phyloP scores from a whole-genome alignment of 2,888 invertebrate genomes.

The Drosophila bunnanda region DNA sequence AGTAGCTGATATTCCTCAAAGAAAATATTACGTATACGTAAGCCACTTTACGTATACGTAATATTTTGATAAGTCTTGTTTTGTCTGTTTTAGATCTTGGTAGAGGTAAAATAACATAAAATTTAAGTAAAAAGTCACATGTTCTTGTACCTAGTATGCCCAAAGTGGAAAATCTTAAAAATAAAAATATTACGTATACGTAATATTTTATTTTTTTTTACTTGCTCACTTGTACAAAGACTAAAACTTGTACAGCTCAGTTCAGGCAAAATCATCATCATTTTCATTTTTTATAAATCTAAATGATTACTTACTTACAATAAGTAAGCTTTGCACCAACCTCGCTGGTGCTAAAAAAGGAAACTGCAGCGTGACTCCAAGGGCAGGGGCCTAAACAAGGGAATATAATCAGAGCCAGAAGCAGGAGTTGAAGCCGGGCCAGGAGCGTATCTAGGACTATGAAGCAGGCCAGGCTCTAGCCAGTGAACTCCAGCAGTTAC shows the following conservation, averaged over 20 bases:
- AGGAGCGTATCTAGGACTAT: slow-evolving; percentile 1
- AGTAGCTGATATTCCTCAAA: too few species aligned
- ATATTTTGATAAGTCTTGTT: background rate
- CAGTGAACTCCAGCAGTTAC: slow-evolving; percentile 11
- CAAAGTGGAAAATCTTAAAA: too few species aligned
- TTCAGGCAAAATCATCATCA: too few species aligned
- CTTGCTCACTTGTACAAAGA: too few species aligned
- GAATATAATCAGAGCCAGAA: background rate
- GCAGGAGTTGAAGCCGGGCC: background rate
- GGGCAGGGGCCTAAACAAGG: background rate
- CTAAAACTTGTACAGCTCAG: too few species aligned
- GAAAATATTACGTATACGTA: too few species aligned
- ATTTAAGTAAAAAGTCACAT: too few species aligned
- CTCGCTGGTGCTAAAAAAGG: slow-evolving; percentile 7
- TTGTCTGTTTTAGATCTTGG: too few species aligned
- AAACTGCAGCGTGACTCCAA: slow-evolving; percentile 1
- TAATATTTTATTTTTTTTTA: too few species aligned
- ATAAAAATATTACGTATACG: slow-evolving; percentile 11
- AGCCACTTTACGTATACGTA: slow-evolving; percentile 14
- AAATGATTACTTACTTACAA: background rate
- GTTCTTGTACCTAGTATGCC: too few species aligned
- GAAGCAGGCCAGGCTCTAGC: slow-evolving; percentile 3
- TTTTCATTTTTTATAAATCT: too few species aligned
- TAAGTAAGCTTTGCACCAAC: background rate
- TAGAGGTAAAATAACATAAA: too few species aligned